phyloP scores from a whole-genome alignment of 1,140 invertebrate genomes.

The Ceratitis capitata region DNA sequence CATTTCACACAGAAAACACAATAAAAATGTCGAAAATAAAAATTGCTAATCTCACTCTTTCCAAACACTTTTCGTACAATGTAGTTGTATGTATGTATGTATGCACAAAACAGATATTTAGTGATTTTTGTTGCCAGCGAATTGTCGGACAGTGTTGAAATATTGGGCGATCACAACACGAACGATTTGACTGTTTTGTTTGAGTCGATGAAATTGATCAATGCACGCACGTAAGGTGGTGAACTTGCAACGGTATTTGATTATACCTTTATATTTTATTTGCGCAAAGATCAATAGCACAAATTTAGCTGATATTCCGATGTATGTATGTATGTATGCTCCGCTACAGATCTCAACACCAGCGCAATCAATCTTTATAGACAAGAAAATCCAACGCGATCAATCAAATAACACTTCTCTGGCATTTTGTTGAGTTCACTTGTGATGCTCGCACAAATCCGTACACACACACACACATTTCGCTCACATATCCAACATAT shows the following conservation, averaged over 20 bases:
- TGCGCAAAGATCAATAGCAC: not conserved
- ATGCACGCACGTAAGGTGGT: too few species aligned
- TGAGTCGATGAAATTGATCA: not conserved
- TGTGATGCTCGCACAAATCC: not conserved
- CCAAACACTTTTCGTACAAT: not conserved
- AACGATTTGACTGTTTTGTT: not conserved
- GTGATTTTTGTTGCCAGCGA: not conserved
- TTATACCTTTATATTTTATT: not conserved
- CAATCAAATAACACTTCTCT: conserved; percentile 40
- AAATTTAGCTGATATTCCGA: not conserved
- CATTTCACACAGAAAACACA: conserved; percentile 32
- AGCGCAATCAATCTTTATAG: not conserved
- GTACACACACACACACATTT: not conserved
- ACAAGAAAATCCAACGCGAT: not conserved
- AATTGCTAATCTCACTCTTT: not conserved
- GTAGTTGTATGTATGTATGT: not conserved
- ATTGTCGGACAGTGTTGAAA: conserved; percentile 25
- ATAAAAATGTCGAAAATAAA: conserved; percentile 41
- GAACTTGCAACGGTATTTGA: not conserved
- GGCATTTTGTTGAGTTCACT: not conserved
- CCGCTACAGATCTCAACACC: not conserved
- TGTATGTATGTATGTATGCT: not conserved
- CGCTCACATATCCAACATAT: not conserved
- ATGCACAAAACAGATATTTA: not conserved
- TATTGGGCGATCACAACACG: not conserved